A percentile compares a stretch with the other conserved stretches of the same genome.
These are phyloP conservation scores for Malurus melanocephalus DNA, from an alignment of 2,113 vertebrate species.

Conservation along the genomic window DNA sequence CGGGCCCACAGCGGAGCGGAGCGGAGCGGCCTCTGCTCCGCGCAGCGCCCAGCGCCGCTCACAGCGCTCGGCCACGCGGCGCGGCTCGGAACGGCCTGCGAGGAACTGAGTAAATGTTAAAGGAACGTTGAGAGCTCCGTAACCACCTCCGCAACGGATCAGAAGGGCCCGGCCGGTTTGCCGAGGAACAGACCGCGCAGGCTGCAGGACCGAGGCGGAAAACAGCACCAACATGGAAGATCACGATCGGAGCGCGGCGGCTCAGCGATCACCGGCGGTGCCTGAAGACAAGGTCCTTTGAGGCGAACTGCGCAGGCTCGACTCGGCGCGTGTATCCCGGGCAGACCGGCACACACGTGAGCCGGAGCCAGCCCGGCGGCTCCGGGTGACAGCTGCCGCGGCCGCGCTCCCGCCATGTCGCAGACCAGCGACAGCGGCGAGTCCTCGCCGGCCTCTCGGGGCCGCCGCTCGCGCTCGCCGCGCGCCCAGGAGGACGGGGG, in stretches of 20 bases:
- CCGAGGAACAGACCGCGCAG: accelerated
- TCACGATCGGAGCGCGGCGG: background rate
- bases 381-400: background rate
- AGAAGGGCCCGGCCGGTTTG: background rate
- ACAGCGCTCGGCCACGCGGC: background rate
- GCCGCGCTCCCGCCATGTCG: background rate
- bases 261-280: background rate
- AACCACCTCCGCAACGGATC: background rate
- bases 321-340: background rate
- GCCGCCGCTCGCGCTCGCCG: background rate
- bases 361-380: accelerated
- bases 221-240: accelerated
- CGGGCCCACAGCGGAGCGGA: too few species aligned
- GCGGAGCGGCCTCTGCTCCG: too few species aligned
- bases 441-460: background rate
- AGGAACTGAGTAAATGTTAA: background rate
- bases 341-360: background rate
- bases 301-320: background rate
- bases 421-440: background rate
- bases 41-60: too few species aligned
- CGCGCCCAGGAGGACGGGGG: background rate
- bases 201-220: background rate
- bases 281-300: too few species aligned
- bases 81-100: background rate
- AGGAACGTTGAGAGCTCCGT: background rate